Evolutionary conservation across 1,140 invertebrate genomes (phyloP).

Genomic region (Panulirus ornatus): DNA sequence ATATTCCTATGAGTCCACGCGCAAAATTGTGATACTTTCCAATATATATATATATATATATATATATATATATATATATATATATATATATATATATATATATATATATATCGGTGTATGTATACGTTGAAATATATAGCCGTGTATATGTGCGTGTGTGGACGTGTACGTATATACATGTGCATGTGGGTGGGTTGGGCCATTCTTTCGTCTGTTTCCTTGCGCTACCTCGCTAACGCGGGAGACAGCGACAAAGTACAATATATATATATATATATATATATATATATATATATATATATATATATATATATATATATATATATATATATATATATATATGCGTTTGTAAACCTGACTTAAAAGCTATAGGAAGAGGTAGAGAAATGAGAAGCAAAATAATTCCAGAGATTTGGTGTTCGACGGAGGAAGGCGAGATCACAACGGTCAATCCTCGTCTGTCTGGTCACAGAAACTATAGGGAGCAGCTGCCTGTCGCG

Average conservation of each 20-base stretch:
- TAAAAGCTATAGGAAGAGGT: too few species aligned
- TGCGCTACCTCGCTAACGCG: too few species aligned
- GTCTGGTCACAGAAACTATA: too few species aligned
- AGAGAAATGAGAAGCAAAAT: too few species aligned
- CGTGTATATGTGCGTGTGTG: constrained; percentile 52
- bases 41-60: neutral
- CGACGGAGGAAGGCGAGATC: too few species aligned
- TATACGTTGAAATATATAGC: neutral
- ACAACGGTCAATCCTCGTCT: too few species aligned
- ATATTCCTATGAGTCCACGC: neutral
- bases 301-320: constrained; percentile 17
- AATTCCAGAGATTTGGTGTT: too few species aligned
- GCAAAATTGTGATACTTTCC: neutral
- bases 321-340: constrained; percentile 37
- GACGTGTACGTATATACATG: constrained; percentile 45
- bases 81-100: neutral
- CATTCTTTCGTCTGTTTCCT: too few species aligned
- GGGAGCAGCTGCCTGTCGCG: too few species aligned
- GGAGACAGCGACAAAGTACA: too few species aligned
- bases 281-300: too few species aligned
- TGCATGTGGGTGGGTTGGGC: constrained; percentile 28
- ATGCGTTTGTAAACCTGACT: neutral
- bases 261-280: too few species aligned
- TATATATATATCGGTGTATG: neutral
- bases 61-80: neutral